Base-by-base conservation (phyloP, 2,797 vertebrate species). In the Euthynnus affinis region DNA sequence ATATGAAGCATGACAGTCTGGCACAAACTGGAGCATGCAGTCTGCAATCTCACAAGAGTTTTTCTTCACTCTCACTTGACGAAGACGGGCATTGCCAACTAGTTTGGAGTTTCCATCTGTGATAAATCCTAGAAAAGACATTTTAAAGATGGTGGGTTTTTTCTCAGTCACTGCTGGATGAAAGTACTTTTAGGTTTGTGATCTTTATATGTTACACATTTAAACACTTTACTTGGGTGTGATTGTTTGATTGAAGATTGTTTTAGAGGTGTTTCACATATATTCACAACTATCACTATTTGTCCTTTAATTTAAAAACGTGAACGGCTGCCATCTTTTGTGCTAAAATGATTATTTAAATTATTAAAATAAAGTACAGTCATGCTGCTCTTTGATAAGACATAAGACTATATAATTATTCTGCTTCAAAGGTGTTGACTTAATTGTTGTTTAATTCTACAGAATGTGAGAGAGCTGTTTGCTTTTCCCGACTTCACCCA, bases 91-190 rank as follows among this genome's bases (percentile, higher is more conserved):
- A 9, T 93, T 95, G 2, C 97, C 97, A 64, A 99, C 95, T 53
- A 98, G 91, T 87, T 96, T 98, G 58, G 97, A 96, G 83, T 98
- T 98, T 79, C 98, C 98, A 74, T 99, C 97, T n/a, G 98, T 99
- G 89, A 99, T 95, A 77, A 99, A 99, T 32, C 98, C 98, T 99
- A 22, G 17, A 76, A 79, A 2, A 83, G 4, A 76, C 0, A 62
- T 58, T 62, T 70, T 7, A 62, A 0, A 59, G 22, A 37, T 37
- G 49, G 0, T 65, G 40, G 22, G 23, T 32, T 55, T 29, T 44
- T 29, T 46, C 13, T 44, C n/a, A 64, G 20, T 6, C 8, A 27
- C 42, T 17, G 22, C 22, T 44, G 14, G 34, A 27, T 55, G 4
- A 48, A 66, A 18, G 9, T 15, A 0, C 22, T 3, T 58, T 68